These are phyloP conservation scores for Mico argentatus DNA, from an alignment of 2,797 vertebrate species.

Conservation along the genomic window DNA sequence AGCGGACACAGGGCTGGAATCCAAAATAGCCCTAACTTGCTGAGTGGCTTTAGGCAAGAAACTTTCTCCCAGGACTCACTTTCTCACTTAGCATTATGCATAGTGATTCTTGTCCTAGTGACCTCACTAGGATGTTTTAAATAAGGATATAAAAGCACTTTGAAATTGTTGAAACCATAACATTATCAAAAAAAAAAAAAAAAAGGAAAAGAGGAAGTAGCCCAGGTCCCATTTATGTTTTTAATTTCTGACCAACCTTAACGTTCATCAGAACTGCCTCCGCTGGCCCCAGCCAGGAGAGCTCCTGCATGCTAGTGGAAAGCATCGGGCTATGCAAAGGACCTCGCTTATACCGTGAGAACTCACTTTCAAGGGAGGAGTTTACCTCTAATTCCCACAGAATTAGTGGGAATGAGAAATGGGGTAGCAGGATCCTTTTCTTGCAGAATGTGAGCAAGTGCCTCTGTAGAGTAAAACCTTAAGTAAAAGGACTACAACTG, in stretches of 20 bases:
- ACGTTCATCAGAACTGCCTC: not conserved
- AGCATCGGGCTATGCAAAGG: not conserved
- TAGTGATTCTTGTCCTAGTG: not conserved
- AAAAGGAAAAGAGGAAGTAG: not conserved
- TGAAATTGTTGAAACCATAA: not conserved
- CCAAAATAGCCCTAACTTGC: not conserved
- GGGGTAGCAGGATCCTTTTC: not conserved
- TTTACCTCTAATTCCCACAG: not conserved
- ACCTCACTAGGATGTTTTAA: not conserved
- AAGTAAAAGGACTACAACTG: not conserved
- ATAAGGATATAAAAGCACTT: not conserved
- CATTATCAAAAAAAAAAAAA: not conserved
- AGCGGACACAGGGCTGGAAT: not conserved
- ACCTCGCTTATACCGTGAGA: not conserved
- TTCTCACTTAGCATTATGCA: not conserved
- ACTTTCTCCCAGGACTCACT: not conserved
- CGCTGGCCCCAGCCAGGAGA: not conserved
- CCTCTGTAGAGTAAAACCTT: not conserved
- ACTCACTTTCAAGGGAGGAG: not conserved
- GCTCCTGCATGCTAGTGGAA: too few species aligned
- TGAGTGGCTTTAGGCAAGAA: not conserved
- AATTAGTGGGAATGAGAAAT: not conserved
- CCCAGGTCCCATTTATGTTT: not conserved
- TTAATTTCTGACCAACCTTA: not conserved
- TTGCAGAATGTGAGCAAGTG: not conserved